Evolutionary conservation across 2,113 vertebrate genomes (phyloP), one percentile per base, ranked within the genome.

Genomic region (Oenanthe oenanthe): DNA sequence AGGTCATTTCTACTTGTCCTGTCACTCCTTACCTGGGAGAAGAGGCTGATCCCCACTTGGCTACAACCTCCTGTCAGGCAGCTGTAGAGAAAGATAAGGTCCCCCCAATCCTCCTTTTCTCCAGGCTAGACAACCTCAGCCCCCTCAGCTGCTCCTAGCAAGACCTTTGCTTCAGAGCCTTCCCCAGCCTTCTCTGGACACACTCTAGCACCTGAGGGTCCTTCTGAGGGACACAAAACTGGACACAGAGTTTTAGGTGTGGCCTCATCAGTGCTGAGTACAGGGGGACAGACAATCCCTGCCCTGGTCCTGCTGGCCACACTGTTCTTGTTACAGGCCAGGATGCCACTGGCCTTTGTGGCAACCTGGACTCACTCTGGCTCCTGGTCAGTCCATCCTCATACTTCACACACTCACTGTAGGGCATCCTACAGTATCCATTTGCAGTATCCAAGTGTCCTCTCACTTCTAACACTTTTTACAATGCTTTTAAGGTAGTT

Each of bases 21-120:
- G 19, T 31, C 61, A 53, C 29, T 45, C 13, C 53, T 25, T 34
- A 45, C 24, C 24, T 31, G 45, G 32, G 32, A 53, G 38, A 79
- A 81, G 32, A 53, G 15, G 18, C 18, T 10, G 5, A 80, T 3
- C 10, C 13, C 15, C 58, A 50, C 6, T 32, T 28, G 12, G 36
- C 58, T 65, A 28, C 58, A 72, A 2, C 3, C 26, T 58, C 26
- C n/a, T 53, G 26, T 34, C 38, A 60, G 45, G 24, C 7, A 60
- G 4, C 6, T 29, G 22, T 25, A 60, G 45, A 60, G n/a, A 60
- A 42, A 1, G 0, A 10, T 17, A 60, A 38, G 21, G 1, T 8
- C 3, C 32, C 17, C 28, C 4, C 10, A 16, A 0, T 3, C 5
- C 8, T 53, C 28, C 38, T 73, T 20, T 60, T 24, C 8, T 18